These are phyloP conservation scores for Chloroceryle amazona DNA, from an alignment of 2,797 vertebrate species.

Conservation along the genomic window DNA sequence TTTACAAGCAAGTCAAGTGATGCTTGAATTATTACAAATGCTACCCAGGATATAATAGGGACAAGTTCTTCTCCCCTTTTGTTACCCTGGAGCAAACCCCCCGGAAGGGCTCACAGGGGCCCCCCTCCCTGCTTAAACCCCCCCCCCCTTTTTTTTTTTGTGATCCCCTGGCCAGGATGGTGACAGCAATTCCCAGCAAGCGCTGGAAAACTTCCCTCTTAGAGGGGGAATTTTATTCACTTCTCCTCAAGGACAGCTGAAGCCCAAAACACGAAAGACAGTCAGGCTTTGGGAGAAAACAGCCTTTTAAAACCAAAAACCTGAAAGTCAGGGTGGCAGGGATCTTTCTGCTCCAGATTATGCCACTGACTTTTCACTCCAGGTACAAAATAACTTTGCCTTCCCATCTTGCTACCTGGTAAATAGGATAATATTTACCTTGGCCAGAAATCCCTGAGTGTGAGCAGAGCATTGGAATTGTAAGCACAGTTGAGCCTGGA, in stretches of 20 bases:
- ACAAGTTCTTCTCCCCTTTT: conserved; percentile 44
- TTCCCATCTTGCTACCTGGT: not conserved
- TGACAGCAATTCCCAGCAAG: not conserved
- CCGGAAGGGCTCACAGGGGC: not conserved
- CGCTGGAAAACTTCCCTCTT: not conserved
- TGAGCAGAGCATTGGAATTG: not conserved
- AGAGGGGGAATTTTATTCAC: not conserved
- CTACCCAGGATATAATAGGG: conserved; percentile 43
- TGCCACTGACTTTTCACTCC: not conserved
- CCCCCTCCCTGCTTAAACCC: not conserved
- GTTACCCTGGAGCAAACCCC: conserved; percentile 14
- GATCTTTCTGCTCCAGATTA: not conserved
- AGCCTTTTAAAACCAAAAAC: not conserved
- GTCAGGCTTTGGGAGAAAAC: not conserved
- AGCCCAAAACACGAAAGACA: not conserved
- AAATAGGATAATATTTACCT: not conserved
- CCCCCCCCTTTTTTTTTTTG: not conserved
- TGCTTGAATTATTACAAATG: conserved; percentile 65
- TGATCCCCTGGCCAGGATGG: not conserved
- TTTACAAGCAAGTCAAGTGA: conserved; percentile 65
- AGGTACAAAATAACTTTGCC: not conserved
- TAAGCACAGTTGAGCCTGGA: not conserved
- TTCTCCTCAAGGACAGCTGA: not conserved
- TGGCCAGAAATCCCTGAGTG: not conserved
- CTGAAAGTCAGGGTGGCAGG: not conserved